Conservation (phyloP, 2,113 vertebrate species). For the Lepus timidus region DNA sequence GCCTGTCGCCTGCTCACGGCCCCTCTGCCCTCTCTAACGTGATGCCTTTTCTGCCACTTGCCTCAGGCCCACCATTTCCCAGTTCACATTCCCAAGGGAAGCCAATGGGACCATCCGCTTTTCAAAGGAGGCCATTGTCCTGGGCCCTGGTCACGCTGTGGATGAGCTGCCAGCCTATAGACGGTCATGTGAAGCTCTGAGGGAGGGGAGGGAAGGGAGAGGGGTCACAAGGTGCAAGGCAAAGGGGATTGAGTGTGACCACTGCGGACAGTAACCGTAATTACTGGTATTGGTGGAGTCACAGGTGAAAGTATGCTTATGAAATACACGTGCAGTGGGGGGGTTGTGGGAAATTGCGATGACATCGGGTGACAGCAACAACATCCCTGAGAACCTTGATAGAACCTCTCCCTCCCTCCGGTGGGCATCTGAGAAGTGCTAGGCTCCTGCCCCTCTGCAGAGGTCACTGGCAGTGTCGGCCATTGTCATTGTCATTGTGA, state of each 20-base stretch:
- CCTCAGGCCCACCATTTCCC: neutral
- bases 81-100: neutral
- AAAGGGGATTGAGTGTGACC: neutral
- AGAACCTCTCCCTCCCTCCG: neutral
- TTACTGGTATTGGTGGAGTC: constrained; percentile 1
- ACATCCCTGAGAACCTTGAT: neutral
- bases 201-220: neutral
- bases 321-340: constrained; percentile 41
- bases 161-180: neutral
- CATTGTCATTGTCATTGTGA: too few relatives aligned
- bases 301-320: neutral
- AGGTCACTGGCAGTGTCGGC: neutral
- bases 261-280: neutral
- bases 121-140: neutral
- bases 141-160: neutral
- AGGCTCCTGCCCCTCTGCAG: neutral
- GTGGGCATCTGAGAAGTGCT: neutral
- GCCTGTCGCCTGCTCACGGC: rapidly evolving
- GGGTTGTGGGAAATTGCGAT: constrained; percentile 70
- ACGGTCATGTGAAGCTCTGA: neutral
- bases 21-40: neutral
- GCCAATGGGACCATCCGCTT: neutral
- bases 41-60: neutral
- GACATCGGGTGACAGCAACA: constrained; percentile 21
- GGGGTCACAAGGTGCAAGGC: neutral